These are phyloP conservation scores for Dorcus parallelipipedus DNA, from an alignment of 2,888 invertebrate genomes.

Conservation along the genomic window DNA sequence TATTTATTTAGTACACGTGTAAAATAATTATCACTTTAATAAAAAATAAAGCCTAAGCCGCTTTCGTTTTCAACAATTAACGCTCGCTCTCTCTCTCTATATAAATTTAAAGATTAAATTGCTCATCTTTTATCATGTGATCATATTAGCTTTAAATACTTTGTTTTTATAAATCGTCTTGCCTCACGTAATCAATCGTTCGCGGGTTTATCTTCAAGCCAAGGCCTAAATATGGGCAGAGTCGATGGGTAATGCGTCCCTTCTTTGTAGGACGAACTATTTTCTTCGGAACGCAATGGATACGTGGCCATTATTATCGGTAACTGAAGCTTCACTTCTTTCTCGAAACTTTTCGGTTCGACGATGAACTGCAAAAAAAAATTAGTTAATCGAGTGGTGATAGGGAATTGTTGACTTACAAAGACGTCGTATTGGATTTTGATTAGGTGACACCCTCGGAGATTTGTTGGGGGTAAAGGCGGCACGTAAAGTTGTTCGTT, in stretches of 20 bases:
- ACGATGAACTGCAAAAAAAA: conserved; percentile 66
- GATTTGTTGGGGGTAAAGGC: conserved; percentile 89
- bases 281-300: conserved; percentile 70
- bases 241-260: conserved; percentile 92
- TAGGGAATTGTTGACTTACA: conserved; percentile 56
- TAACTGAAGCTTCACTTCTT: conserved; percentile 86
- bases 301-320: conserved; percentile 91
- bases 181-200: conserved; percentile 30
- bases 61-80: too few species aligned
- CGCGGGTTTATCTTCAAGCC: conserved; percentile 71
- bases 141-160: background rate
- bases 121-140: too few species aligned
- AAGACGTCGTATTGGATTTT: conserved; percentile 90
- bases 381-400: background rate
- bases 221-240: conserved; percentile 85
- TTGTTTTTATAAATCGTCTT: background rate
- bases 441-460: conserved; percentile 91
- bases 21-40: too few species aligned
- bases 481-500: conserved; percentile 89
- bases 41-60: too few species aligned
- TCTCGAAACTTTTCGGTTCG: conserved; percentile 87
- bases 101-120: too few species aligned
- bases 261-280: conserved; percentile 64
- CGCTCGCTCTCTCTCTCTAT: too few species aligned
- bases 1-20: too few species aligned